Conservation (phyloP, 2,888 invertebrate genomes). For the Polietes domitor region DNA sequence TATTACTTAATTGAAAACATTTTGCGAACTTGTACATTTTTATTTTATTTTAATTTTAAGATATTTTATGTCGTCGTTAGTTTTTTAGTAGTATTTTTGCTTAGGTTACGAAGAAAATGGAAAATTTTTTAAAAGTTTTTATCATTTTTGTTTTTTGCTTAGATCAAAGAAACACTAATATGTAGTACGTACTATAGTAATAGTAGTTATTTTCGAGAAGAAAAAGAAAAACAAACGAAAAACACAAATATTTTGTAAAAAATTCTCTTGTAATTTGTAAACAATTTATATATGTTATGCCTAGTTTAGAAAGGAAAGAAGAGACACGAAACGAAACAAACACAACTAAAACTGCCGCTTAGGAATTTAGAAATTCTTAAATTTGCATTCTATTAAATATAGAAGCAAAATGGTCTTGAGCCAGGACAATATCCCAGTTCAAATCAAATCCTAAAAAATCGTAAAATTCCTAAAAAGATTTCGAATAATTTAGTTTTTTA, state of each 20-base stretch:
- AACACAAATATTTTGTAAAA: neutral
- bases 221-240: neutral
- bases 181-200: neutral
- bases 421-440: no score
- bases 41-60: neutral
- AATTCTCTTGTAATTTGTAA: neutral
- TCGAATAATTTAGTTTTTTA: neutral
- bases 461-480: neutral
- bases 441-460: no score
- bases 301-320: neutral
- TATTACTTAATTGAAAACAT: conserved; percentile 21
- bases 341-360: neutral
- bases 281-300: neutral
- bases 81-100: no score
- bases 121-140: conserved; percentile 20
- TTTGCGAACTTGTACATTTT: conserved; percentile 27
- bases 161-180: conserved; percentile 18
- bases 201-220: no score
- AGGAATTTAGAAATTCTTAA: conserved; percentile 2
- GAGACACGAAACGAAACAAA: neutral
- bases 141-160: conserved; percentile 16
- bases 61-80: neutral
- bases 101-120: neutral
- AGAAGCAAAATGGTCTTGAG: no score
- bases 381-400: no score